Conservation (phyloP, 2,888 invertebrate species). For the Hirtodrosophila duncani region DNA sequence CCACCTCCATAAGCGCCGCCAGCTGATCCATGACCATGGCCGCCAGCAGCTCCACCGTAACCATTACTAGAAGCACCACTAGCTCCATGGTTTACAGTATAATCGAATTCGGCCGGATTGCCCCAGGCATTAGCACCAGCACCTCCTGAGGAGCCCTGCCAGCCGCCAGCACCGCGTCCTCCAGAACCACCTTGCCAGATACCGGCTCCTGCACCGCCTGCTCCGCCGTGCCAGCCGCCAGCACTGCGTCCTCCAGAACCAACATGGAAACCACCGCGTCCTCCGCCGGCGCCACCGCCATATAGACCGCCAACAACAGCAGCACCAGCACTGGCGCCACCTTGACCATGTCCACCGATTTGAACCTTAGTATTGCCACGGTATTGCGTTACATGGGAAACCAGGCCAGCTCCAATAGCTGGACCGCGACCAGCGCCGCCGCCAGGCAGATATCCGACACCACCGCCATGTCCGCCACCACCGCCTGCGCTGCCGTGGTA, state of each 20-base stretch:
- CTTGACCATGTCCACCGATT: constrained; percentile 35
- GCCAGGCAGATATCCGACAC: constrained; percentile 45
- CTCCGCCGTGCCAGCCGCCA: constrained; percentile 27
- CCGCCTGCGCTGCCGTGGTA: constrained; percentile 44
- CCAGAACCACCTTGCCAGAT: constrained; percentile 31
- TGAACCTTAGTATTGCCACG: constrained; percentile 54
- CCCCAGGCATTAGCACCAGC: constrained; percentile 27
- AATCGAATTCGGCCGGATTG: constrained; percentile 34
- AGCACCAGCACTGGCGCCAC: constrained; percentile 14
- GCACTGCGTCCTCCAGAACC: constrained; percentile 16
- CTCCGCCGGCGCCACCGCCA: constrained; percentile 17
- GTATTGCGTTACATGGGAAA: constrained; percentile 53
- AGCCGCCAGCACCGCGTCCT: constrained; percentile 25
- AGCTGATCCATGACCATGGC: constrained; percentile 18
- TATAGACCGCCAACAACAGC: background rate
- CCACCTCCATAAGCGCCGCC: constrained; percentile 39
- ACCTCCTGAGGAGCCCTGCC: constrained; percentile 38
- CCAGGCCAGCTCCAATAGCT: constrained; percentile 49
- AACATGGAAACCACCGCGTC: constrained; percentile 4
- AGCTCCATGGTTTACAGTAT: constrained; percentile 33
- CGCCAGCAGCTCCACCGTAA: constrained; percentile 17
- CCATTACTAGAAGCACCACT: constrained; percentile 12
- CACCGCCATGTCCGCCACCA: constrained; percentile 33
- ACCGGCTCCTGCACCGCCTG: constrained; percentile 19
- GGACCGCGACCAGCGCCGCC: constrained; percentile 42